Percentiles rank a stretch among this genome's conserved stretches.
phyloP scores from a whole-genome alignment of 2,888 invertebrate species.

The Dexiosoma caninum region DNA sequence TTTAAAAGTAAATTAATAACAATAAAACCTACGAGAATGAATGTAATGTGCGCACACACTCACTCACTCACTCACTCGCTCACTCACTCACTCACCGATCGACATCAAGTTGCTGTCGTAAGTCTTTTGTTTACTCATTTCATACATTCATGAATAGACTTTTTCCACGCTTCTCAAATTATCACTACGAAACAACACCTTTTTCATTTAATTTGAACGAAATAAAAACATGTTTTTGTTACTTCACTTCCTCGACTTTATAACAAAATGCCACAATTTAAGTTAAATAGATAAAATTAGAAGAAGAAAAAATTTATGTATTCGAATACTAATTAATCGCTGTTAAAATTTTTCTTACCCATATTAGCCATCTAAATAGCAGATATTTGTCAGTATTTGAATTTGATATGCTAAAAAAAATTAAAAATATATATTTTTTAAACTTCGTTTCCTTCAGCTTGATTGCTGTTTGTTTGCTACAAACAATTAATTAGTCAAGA shows the following conservation, averaged over 20 bases:
- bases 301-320: background rate
- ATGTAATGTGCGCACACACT: background rate
- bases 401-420: conserved; percentile 56
- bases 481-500: conserved; percentile 55
- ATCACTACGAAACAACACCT: conserved; percentile 57
- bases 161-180: conserved; percentile 63
- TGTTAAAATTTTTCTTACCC: conserved; percentile 67
- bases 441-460: conserved; percentile 11
- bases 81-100: conserved; percentile 2
- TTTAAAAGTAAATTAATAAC: conserved; percentile 41
- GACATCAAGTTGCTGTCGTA: conserved; percentile 46
- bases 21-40: conserved; percentile 29
- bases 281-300: conserved; percentile 44
- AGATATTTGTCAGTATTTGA: background rate
- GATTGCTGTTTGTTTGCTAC: conserved; percentile 31
- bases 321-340: conserved; percentile 74
- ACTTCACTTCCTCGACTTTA: conserved; percentile 1
- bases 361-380: background rate
- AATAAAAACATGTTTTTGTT: conserved; percentile 3
- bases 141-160: background rate
- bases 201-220: conserved; percentile 4
- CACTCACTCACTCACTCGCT: background rate
- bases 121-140: conserved; percentile 48
- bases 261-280: conserved; percentile 19
- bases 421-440: conserved; percentile 10